A percentile compares a stretch with the other conserved stretches of the same genome.
phyloP scores from a whole-genome alignment of 2,113 vertebrate species.

The Macquaria australasica region DNA sequence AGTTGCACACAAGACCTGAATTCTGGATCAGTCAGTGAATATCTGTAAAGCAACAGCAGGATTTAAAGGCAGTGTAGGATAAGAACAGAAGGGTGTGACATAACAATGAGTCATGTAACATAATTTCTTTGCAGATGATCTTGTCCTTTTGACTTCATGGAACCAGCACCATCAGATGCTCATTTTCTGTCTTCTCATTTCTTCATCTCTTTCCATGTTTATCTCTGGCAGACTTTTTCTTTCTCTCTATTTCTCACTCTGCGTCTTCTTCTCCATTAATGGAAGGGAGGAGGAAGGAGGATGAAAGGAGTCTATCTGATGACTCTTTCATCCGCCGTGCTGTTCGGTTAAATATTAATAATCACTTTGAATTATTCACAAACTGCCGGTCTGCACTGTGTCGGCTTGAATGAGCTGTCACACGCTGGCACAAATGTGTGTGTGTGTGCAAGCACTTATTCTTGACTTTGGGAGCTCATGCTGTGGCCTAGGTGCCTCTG shows the following conservation, averaged over 20 bases:
- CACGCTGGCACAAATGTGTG: background rate
- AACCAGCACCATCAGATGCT: background rate
- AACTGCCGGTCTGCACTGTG: conserved; percentile 22
- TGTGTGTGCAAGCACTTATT: background rate
- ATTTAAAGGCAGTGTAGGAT: background rate
- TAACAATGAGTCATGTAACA: background rate
- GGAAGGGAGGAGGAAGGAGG: conserved; percentile 6
- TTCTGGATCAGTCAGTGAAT: background rate
- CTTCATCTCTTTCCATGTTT: background rate
- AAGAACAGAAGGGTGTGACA: background rate
- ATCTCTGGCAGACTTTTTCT: background rate
- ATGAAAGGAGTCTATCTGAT: conserved; percentile 55
- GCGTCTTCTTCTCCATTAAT: conserved; percentile 18
- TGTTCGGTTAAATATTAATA: conserved; percentile 74
- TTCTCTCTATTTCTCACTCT: background rate
- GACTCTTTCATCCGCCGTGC: conserved; percentile 66
- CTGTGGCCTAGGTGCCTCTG: background rate
- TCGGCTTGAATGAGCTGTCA: conserved; percentile 48
- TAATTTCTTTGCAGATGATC: conserved; percentile 16
- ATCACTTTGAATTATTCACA: conserved; percentile 73
- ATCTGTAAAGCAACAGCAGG: background rate
- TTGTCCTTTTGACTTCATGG: background rate
- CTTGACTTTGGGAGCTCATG: background rate
- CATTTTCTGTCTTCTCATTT: background rate
- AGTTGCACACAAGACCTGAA: background rate